These are phyloP conservation scores for Leucophora obtusa DNA, from an alignment of 2,888 invertebrate species.

Conservation along the genomic window DNA sequence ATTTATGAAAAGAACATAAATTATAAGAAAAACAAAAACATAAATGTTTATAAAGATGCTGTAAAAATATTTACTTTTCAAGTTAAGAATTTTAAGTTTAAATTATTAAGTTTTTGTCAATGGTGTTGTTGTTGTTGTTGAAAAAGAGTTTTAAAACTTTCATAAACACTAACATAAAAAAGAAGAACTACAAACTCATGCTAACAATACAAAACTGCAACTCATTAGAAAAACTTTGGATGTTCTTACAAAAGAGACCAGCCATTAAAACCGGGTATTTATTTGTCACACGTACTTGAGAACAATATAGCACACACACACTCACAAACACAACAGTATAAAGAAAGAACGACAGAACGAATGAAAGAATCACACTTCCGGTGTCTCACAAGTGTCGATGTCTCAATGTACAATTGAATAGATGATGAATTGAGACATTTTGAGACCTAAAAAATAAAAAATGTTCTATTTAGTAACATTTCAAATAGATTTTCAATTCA, in stretches of 20 bases:
- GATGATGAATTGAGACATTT: background rate
- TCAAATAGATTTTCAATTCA: background rate
- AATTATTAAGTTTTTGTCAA: slow-evolving; percentile 17
- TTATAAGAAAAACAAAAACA: slow-evolving; percentile 64
- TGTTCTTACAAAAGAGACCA: background rate
- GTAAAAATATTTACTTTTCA: slow-evolving; percentile 77
- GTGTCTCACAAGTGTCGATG: slow-evolving; percentile 19
- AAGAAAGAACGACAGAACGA: slow-evolving; percentile 12
- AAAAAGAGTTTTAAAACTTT: background rate
- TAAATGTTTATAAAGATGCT: slow-evolving; percentile 66
- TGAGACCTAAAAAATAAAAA: background rate
- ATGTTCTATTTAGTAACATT: too few species aligned
- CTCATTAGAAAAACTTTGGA: slow-evolving; percentile 44
- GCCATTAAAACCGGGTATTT: background rate
- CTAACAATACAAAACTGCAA: slow-evolving; percentile 40
- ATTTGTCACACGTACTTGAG: slow-evolving; percentile 31
- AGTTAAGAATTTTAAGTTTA: slow-evolving; percentile 76
- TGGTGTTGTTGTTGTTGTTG: background rate
- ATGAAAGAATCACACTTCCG: slow-evolving; percentile 44
- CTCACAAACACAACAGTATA: background rate
- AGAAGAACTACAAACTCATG: background rate
- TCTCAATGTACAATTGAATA: background rate
- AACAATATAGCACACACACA: background rate
- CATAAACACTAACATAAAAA: background rate
- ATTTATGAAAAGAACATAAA: slow-evolving; percentile 72